Conservation (phyloP, 1,140 invertebrate genomes). For the Scaptomyza hsui region DNA sequence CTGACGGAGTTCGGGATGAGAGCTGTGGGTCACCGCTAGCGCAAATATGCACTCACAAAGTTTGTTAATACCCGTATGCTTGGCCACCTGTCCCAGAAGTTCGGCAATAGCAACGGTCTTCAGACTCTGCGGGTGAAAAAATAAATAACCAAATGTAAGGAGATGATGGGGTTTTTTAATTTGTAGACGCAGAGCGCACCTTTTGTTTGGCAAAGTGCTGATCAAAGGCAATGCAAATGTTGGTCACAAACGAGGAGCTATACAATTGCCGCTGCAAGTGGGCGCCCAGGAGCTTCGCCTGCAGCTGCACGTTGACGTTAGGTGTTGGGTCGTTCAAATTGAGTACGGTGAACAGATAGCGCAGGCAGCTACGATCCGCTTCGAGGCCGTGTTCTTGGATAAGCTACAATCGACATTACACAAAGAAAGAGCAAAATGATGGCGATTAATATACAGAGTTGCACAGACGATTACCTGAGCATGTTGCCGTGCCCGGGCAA, state of each 20-base stretch:
- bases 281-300: slow-evolving; percentile 88
- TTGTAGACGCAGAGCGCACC: slow-evolving; percentile 78
- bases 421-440: neutral
- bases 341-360: slow-evolving; percentile 92
- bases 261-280: slow-evolving; percentile 89
- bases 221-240: slow-evolving; percentile 92
- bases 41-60: slow-evolving; percentile 96
- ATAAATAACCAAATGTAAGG: slow-evolving; percentile 86
- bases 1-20: slow-evolving; percentile 89
- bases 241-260: slow-evolving; percentile 90
- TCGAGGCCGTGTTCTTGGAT: slow-evolving; percentile 92
- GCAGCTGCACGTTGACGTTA: slow-evolving; percentile 86
- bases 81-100: slow-evolving; percentile 92
- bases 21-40: slow-evolving; percentile 91
- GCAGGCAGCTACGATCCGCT: slow-evolving; percentile 94
- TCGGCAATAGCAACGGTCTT: slow-evolving; percentile 85
- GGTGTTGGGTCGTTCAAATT: slow-evolving; percentile 86
- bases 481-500: slow-evolving; percentile 51
- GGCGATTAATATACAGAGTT: slow-evolving; percentile 32
- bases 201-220: slow-evolving; percentile 87
- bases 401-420: slow-evolving; percentile 86
- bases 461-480: slow-evolving; percentile 35
- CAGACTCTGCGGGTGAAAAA: slow-evolving; percentile 84
- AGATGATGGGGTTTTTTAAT: slow-evolving; percentile 83
- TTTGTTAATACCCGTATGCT: slow-evolving; percentile 91